Evolutionary conservation across 2,113 vertebrate genomes (phyloP).

Genomic region (Takifugu bimaculatus): DNA sequence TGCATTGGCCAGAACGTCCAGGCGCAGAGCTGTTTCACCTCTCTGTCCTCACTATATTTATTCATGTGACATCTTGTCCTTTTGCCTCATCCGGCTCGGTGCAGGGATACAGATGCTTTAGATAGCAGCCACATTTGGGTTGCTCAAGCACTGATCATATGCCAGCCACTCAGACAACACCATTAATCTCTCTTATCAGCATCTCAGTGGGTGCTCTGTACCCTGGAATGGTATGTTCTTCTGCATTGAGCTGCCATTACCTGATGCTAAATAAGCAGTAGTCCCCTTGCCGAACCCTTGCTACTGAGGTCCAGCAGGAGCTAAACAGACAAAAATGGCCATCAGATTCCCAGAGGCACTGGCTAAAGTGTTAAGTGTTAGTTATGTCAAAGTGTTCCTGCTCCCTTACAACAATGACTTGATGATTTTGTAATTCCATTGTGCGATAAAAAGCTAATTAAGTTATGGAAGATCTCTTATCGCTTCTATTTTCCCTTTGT

Average conservation of each 20-base stretch:
- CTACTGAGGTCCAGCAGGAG: slow-evolving; percentile 55
- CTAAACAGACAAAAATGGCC: slow-evolving; percentile 49
- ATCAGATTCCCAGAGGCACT: slow-evolving; percentile 52
- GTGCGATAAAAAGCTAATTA: slow-evolving; percentile 82
- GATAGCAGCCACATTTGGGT: slow-evolving; percentile 78
- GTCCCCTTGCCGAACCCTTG: slow-evolving; percentile 61
- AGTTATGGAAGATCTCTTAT: slow-evolving; percentile 78
- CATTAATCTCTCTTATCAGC: slow-evolving; percentile 83
- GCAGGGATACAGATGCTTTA: slow-evolving; percentile 74
- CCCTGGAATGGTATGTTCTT: slow-evolving; percentile 69
- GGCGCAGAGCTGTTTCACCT: slow-evolving; percentile 29
- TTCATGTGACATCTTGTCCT: slow-evolving; percentile 70
- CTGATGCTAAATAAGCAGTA: slow-evolving; percentile 70
- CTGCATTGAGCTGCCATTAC: slow-evolving; percentile 68
- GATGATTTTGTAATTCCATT: slow-evolving; percentile 76
- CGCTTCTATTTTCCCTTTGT: slow-evolving; percentile 63
- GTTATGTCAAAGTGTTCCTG: slow-evolving; percentile 62
- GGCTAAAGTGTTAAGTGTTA: slow-evolving; percentile 68
- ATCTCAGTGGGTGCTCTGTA: slow-evolving; percentile 68
- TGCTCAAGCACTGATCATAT: slow-evolving; percentile 72
- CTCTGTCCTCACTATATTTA: slow-evolving; percentile 60
- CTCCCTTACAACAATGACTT: slow-evolving; percentile 61
- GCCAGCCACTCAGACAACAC: slow-evolving; percentile 76
- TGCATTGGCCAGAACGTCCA: slow-evolving; percentile 56
- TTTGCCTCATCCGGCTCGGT: slow-evolving; percentile 65